Conservation (phyloP, 2,888 invertebrate species). For the Seladonia tumulorum region DNA sequence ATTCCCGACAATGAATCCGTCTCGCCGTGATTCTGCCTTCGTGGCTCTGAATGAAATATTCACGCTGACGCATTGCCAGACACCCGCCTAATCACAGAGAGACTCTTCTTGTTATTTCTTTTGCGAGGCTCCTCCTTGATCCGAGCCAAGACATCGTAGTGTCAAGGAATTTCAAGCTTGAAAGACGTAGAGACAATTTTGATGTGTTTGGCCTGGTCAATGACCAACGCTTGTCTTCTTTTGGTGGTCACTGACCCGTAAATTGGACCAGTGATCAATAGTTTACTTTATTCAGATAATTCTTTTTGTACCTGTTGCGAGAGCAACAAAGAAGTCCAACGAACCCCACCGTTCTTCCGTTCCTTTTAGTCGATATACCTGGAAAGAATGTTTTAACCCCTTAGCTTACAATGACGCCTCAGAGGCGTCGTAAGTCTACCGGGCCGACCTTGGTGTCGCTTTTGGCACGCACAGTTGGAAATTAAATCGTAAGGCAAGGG, state of each 20-base stretch:
- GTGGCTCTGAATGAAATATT: conserved; percentile 33
- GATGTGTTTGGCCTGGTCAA: not conserved
- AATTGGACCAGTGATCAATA: not conserved
- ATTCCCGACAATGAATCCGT: conserved; percentile 40
- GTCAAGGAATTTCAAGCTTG: not conserved
- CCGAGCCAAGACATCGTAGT: not conserved
- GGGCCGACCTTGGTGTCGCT: too few species aligned
- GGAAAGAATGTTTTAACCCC: too few species aligned
- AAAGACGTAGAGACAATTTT: not conserved
- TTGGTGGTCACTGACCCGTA: not conserved
- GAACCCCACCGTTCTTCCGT: too few species aligned
- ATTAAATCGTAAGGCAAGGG: too few species aligned
- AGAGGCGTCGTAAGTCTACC: too few species aligned
- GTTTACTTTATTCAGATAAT: not conserved
- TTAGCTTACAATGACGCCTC: too few species aligned
- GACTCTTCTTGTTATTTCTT: not conserved
- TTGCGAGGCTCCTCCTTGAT: too few species aligned
- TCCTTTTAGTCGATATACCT: too few species aligned
- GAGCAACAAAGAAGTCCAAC: too few species aligned
- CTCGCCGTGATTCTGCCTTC: conserved; percentile 29
- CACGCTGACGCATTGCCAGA: conserved; percentile 1
- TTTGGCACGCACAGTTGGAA: too few species aligned
- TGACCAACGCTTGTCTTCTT: not conserved
- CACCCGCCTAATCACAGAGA: not conserved
- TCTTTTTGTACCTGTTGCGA: too few species aligned